These are phyloP conservation scores for Scytalopus superciliaris DNA, from an alignment of 2,113 vertebrate species.

Conservation along the genomic window DNA sequence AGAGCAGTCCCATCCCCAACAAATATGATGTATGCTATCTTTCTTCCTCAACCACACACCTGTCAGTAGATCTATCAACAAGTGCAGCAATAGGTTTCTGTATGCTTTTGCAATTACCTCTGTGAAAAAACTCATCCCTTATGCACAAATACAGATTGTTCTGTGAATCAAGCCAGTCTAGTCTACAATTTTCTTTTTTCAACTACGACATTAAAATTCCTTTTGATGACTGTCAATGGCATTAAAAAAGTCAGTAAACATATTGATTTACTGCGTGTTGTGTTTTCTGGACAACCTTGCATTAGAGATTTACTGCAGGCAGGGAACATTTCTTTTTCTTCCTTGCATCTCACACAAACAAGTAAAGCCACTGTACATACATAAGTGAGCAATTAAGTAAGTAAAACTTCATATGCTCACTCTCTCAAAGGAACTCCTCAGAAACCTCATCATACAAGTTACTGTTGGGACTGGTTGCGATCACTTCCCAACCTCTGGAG, in stretches of 20 bases:
- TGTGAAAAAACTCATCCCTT: not conserved
- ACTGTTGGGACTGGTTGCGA: not conserved
- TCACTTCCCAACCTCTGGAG: not conserved
- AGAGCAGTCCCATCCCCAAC: not conserved
- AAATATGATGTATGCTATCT: not conserved
- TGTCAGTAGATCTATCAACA: constrained; percentile 14
- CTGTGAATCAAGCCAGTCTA: not conserved
- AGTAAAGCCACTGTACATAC: not conserved
- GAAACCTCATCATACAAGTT: not conserved
- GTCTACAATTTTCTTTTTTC: not conserved
- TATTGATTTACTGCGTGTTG: not conserved
- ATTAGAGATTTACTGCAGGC: not conserved
- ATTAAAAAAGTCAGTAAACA: not conserved
- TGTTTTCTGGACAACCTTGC: not conserved
- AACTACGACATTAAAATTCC: not conserved
- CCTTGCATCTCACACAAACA: not conserved
- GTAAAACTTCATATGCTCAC: not conserved
- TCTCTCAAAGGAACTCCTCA: not conserved
- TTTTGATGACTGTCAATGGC: not conserved
- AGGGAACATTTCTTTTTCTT: not conserved
- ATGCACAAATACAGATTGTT: not conserved
- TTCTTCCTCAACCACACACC: constrained; percentile 17
- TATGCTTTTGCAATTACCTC: not conserved
- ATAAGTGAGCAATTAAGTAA: not conserved
- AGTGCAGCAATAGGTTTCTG: not conserved